Evolutionary conservation across 37 sponge, comb jelly and placozoan species (phyloP).

Genomic region (Chondrosia reniformis): DNA sequence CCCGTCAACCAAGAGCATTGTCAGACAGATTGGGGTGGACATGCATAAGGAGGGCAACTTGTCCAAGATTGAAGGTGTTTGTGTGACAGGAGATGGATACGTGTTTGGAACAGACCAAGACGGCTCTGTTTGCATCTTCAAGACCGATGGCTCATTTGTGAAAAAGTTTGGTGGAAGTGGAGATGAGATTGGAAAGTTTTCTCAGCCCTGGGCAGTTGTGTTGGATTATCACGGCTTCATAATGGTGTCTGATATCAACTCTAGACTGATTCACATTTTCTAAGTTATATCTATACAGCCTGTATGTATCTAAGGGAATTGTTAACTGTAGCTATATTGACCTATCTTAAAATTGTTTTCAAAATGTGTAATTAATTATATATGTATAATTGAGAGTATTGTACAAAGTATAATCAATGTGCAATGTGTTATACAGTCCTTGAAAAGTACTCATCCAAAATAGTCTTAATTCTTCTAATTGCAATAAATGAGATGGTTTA

Average conservation of each 20-base stretch:
- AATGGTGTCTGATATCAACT: not conserved
- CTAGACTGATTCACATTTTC: not conserved
- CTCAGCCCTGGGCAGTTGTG: not conserved
- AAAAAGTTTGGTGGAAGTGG: not conserved
- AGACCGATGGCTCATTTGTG: not conserved
- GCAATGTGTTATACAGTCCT: no score
- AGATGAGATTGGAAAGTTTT: not conserved
- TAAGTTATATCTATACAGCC: not conserved
- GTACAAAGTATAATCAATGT: no score
- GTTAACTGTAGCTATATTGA: no score
- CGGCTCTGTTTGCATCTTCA: not conserved
- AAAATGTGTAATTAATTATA: no score
- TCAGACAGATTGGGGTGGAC: not conserved
- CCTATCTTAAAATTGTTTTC: no score
- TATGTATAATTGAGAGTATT: no score
- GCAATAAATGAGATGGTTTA: no score
- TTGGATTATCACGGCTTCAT: not conserved
- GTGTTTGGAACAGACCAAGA: not conserved
- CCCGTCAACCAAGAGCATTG: not conserved
- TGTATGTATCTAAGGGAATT: not conserved
- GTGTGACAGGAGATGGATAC: slow-evolving; percentile 8
- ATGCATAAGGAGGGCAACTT: not conserved
- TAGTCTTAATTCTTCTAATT: no score
- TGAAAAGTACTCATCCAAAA: no score
- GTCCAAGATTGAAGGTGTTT: slow-evolving; percentile 6